Base-by-base conservation (phyloP, 2,888 invertebrate genomes). In the Euplexia lucipara region DNA sequence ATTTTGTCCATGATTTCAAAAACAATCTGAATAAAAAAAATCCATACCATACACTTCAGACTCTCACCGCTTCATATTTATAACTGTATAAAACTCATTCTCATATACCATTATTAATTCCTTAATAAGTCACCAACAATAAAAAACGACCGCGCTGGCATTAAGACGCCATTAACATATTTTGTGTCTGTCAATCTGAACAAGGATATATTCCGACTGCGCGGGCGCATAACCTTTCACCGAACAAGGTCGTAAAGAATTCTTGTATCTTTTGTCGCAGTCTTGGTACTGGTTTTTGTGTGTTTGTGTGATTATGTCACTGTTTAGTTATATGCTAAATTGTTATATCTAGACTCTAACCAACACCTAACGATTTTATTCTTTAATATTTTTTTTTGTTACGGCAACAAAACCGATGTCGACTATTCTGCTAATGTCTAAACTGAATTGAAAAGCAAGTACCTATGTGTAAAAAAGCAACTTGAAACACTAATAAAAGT, bases 221-320 rank as follows among this genome's bases (percentile, higher is more conserved):
- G 75, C 67, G 54, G 61, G 79, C 74, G 78, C 71, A 52, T 75
- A 81, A 83, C 83, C 84, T 84, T 83, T 84, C 82, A 82, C 82
- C 51, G 65, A 22, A 49, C 82, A 75, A 82, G 82, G 78, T 61
- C 47, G 71, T 26, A 16, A n/a, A 22, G 76, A 70, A 78, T 74
- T 26, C 35, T 52, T 51, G 49, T 75, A 39, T 35, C 14, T 35
- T 69, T 44, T 74, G 67, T 72, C 71, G 42, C 34, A 37, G 32
- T 34, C 3, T 48, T 42, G 20, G 18, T 12, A 12, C 1, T 39
- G 18, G 3, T 9, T n/a, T 41, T 20, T 37, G 54, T 8, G 20
- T 61, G 18, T 62, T 18, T 48, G 1, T 30, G 10, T 56, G 20
- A n/a, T 44, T 56, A 41, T 41, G 18, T 39, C 14, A 70, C 53